Percentiles rank a stretch among this genome's conserved stretches.
Evolutionary conservation across 1,140 invertebrate genomes (phyloP).

Genomic region (Zaprionus tsacasi): DNA sequence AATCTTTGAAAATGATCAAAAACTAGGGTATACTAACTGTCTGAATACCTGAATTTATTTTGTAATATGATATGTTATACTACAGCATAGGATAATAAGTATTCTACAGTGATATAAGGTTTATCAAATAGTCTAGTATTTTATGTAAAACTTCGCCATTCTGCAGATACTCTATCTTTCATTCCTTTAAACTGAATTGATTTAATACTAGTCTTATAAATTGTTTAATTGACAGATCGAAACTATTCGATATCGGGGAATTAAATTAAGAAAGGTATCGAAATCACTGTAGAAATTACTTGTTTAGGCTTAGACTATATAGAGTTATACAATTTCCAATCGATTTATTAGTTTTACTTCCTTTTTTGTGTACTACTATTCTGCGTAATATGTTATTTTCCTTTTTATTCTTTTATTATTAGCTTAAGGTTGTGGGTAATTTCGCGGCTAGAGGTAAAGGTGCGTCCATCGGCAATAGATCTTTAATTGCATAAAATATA

Average conservation of each 20-base stretch:
- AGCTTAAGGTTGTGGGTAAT: slow-evolving; percentile 81
- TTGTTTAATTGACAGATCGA: slow-evolving; percentile 29
- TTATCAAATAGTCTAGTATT: background rate
- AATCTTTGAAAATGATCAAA: no score
- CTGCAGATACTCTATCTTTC: background rate
- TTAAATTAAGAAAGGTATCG: slow-evolving; percentile 49
- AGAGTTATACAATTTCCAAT: background rate
- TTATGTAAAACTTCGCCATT: background rate
- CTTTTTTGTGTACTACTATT: slow-evolving; percentile 51
- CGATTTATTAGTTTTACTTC: slow-evolving; percentile 1
- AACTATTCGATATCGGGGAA: slow-evolving; percentile 56
- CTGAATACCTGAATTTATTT: background rate
- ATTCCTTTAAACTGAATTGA: slow-evolving; percentile 5
- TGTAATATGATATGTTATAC: background rate
- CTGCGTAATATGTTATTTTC: slow-evolving; percentile 42
- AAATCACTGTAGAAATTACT: background rate
- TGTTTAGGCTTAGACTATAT: background rate
- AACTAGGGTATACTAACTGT: no score
- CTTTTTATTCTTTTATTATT: slow-evolving; percentile 66
- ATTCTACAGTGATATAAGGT: background rate
- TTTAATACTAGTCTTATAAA: background rate
- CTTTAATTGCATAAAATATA: background rate
- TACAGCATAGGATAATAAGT: background rate
- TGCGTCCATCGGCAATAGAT: slow-evolving; percentile 63
- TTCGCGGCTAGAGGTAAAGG: slow-evolving; percentile 78